Conservation (phyloP, 2,113 vertebrate species). For the Dicerorhinus sumatrensis region DNA sequence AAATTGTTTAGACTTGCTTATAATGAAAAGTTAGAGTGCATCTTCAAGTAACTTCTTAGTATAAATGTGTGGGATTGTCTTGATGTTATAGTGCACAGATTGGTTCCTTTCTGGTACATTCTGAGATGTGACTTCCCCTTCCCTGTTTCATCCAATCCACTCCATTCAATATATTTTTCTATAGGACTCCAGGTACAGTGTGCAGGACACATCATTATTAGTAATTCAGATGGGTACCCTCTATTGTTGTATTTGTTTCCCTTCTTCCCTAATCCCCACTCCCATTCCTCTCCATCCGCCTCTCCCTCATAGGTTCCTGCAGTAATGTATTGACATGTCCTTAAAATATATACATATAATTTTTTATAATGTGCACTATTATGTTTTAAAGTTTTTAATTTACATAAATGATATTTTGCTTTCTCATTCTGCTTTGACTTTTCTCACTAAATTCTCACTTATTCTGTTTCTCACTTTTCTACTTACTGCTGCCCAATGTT, state of each 20-base stretch:
- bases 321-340: not conserved
- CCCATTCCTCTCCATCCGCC: not conserved
- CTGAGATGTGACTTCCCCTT: not conserved
- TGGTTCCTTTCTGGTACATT: not conserved
- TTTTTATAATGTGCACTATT: not conserved
- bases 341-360: not conserved
- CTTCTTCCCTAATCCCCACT: not conserved
- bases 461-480: not conserved
- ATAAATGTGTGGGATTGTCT: not conserved
- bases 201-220: not conserved
- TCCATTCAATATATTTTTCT: not conserved
- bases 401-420: not conserved
- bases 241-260: not conserved
- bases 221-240: not conserved
- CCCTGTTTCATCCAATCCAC: not conserved
- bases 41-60: not conserved
- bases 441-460: not conserved
- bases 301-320: not conserved
- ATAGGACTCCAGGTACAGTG: not conserved
- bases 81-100: not conserved
- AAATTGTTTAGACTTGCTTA: conserved; percentile 9
- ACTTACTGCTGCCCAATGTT: not conserved
- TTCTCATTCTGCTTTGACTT: not conserved
- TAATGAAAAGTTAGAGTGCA: not conserved
- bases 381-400: not conserved